A percentile compares a stretch with the other conserved stretches of the same genome.
These are phyloP conservation scores for Stomorhina lunata DNA, from an alignment of 2,888 invertebrate species.

Conservation along the genomic window DNA sequence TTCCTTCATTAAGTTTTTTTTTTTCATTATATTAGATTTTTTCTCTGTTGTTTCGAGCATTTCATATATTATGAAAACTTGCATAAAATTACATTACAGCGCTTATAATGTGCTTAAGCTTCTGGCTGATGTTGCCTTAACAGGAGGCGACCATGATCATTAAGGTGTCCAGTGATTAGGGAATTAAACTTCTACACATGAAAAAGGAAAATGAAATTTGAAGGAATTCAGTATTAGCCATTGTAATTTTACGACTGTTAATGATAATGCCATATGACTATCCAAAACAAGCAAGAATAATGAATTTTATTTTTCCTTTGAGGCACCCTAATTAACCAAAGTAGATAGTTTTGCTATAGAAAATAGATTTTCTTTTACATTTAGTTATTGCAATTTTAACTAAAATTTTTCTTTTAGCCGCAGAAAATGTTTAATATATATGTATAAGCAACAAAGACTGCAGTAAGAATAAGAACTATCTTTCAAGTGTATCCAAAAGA, in stretches of 20 bases:
- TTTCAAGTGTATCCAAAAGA: not conserved
- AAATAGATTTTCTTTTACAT: constrained; percentile 1
- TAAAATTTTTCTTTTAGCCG: not conserved
- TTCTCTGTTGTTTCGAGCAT: constrained; percentile 8
- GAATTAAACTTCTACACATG: too few relatives aligned
- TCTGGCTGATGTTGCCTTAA: constrained; percentile 19
- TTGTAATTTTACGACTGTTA: too few relatives aligned
- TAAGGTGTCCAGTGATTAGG: too few relatives aligned
- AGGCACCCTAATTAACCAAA: too few relatives aligned
- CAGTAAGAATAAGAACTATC: not conserved
- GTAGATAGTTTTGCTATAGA: too few relatives aligned
- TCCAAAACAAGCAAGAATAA: too few relatives aligned
- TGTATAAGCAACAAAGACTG: not conserved
- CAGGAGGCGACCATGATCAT: too few relatives aligned
- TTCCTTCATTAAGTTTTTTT: constrained; percentile 42
- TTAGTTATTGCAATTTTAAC: not conserved
- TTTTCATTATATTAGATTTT: not conserved
- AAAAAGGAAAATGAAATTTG: too few relatives aligned
- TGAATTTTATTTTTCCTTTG: too few relatives aligned
- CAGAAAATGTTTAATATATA: not conserved
- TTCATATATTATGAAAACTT: constrained; percentile 56
- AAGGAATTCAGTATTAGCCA: too few relatives aligned
- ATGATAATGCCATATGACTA: too few relatives aligned
- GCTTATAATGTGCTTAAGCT: constrained; percentile 48
- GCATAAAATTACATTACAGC: constrained; percentile 54